Conservation (phyloP, 1,140 invertebrate genomes). For the Archivesica marissinica region DNA sequence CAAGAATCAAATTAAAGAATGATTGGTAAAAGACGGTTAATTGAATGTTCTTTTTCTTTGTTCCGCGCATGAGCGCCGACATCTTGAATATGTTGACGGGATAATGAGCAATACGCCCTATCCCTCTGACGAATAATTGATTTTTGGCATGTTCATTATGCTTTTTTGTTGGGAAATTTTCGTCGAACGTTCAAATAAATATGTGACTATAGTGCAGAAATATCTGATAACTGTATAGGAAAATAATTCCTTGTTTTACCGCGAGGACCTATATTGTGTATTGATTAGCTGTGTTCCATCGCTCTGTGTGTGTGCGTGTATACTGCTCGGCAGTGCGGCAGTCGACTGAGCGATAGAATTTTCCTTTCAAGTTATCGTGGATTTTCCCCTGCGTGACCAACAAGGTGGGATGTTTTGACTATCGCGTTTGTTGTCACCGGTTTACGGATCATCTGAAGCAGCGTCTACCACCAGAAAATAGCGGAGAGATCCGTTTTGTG, state of each 20-base stretch:
- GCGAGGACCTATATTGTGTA: conserved; percentile 64
- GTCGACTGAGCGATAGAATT: conserved; percentile 74
- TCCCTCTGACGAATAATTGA: conserved; percentile 80
- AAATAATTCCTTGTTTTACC: conserved; percentile 63
- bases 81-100: conserved; percentile 79
- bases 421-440: conserved; percentile 71
- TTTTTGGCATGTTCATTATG: conserved; percentile 82
- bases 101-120: conserved; percentile 70
- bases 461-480: conserved; percentile 59
- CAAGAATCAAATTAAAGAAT: not conserved
- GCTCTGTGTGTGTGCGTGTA: conserved; percentile 64
- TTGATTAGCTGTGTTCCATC: conserved; percentile 63
- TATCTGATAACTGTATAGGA: conserved; percentile 57
- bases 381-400: conserved; percentile 79
- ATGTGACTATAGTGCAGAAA: conserved; percentile 72
- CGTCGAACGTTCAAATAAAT: conserved; percentile 77
- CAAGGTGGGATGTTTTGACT: conserved; percentile 74
- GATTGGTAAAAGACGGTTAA: not conserved
- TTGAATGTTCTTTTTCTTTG: conserved; percentile 50
- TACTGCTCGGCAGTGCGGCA: conserved; percentile 70
- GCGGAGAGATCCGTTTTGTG: conserved; percentile 51
- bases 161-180: conserved; percentile 82
- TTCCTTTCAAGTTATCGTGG: conserved; percentile 78
- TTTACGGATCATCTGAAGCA: conserved; percentile 64
- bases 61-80: conserved; percentile 71